Conservation (phyloP, 2,113 vertebrate genomes). For the Murina feae region DNA sequence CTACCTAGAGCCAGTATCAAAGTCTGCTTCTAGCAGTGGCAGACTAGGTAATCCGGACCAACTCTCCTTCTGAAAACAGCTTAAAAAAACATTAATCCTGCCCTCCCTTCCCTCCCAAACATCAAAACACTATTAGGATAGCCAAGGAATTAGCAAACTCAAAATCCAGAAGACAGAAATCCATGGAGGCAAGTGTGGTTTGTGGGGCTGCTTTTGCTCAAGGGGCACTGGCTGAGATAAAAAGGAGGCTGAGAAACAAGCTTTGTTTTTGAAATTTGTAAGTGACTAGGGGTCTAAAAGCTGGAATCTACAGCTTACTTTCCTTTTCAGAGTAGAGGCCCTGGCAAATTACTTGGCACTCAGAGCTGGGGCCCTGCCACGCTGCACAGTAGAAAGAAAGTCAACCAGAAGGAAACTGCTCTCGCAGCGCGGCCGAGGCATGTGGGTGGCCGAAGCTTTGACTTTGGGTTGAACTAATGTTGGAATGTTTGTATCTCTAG, state of each 20-base stretch:
- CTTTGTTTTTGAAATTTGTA: not conserved
- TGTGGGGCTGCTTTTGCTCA: not conserved
- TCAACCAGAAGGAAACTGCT: not conserved
- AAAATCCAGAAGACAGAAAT: not conserved
- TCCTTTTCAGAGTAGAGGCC: not conserved
- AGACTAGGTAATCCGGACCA: not conserved
- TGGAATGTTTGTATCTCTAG: not conserved
- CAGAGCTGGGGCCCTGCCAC: not conserved
- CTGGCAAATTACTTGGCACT: not conserved
- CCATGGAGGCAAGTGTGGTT: not conserved
- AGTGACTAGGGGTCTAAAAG: not conserved
- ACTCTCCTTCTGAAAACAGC: not conserved
- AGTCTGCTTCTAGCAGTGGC: not conserved
- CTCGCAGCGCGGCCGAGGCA: not conserved
- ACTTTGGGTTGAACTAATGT: not conserved
- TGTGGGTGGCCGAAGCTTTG: not conserved
- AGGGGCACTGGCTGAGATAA: not conserved
- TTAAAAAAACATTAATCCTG: not conserved
- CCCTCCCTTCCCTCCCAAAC: not conserved
- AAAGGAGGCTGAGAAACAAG: not conserved
- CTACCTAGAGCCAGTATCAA: not conserved
- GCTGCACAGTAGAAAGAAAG: not conserved
- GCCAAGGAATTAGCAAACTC: not conserved
- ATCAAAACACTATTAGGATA: not conserved
- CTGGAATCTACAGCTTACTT: not conserved